Evolutionary conservation across 2,797 vertebrate genomes (phyloP), one percentile per base, ranked within the genome.

Genomic region (Catharus ustulatus): DNA sequence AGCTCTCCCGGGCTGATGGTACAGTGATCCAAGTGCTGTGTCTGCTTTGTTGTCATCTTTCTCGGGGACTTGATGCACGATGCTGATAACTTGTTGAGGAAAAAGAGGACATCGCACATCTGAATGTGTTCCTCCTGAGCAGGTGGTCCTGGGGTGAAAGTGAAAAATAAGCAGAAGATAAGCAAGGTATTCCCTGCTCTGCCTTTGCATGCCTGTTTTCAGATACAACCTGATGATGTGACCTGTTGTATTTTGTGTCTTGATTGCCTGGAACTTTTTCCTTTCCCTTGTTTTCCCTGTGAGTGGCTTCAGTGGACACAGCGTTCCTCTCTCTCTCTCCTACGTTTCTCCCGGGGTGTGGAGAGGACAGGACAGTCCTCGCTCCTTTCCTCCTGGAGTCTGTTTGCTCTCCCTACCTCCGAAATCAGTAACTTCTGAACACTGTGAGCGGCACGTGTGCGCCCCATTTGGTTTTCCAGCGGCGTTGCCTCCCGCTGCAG

Each of bases 21-120:
- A 46, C 2, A 1, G 27, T 3, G 54, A 34, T 15, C 0, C 0
- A 3, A 40, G 36, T 2, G 4, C 30, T 1, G 2, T 6, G 46
- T 42, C 63, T 1, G 4, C 42, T 34, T 27, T 29, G 9, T 43
- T 18, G 2, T n/a, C 16, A 1, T n/a, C 64, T 66, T 62, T 52
- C 43, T 36, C 0, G 0, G 63, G 77, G 26, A 5, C 46, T 43
- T 36, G 26, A 29, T 19, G 43, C 0, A 1, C 42, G 40, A 20
- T 48, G 34, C 32, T 22, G 51, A 7, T 20, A 38, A 32, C 34
- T 84, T 45, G 13, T 1, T 14, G n/a, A 36, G 67, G 23, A 14
- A 62, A 43, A 26, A 30, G 8, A 67, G 22, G 15, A 10, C 18
- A 34, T 51, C 1, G 0, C n/a, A 1, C 13, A 34, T 11, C 42